These are phyloP conservation scores for Drosophila pseudotalamancana DNA, from an alignment of 2,888 invertebrate species.

Conservation along the genomic window DNA sequence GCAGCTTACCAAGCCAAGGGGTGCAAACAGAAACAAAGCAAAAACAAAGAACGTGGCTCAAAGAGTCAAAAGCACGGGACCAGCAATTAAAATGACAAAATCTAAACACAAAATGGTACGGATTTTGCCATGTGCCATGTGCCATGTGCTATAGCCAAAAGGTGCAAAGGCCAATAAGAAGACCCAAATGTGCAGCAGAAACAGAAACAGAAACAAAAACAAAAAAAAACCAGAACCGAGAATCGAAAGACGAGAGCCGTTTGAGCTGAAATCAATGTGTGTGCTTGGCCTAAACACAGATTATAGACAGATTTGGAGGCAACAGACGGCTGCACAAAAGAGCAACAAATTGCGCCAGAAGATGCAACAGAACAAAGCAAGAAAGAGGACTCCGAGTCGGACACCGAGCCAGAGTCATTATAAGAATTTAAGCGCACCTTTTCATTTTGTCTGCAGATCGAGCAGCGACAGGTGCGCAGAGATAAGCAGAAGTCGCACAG, in stretches of 20 bases:
- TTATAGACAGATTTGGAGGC: constrained; percentile 77
- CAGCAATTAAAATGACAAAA: constrained; percentile 78
- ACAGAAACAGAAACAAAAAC: not conserved
- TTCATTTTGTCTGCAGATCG: constrained; percentile 62
- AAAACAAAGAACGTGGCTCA: constrained; percentile 15
- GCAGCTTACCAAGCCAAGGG: constrained; percentile 47
- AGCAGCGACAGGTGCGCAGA: constrained; percentile 71
- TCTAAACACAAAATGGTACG: constrained; percentile 76
- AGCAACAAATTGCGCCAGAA: constrained; percentile 74
- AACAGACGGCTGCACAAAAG: constrained; percentile 66
- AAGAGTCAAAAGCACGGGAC: constrained; percentile 49
- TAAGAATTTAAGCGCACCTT: constrained; percentile 80
- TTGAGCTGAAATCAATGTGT: constrained; percentile 54
- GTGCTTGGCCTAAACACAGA: constrained; percentile 68
- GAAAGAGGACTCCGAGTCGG: constrained; percentile 8
- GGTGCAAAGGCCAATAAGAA: constrained; percentile 63
- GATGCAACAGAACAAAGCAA: constrained; percentile 52
- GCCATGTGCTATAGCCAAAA: constrained; percentile 25
- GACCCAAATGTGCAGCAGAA: constrained; percentile 53
- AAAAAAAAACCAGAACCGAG: not conserved
- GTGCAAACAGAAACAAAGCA: constrained; percentile 41
- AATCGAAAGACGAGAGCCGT: too few species aligned
- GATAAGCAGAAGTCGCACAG: constrained; percentile 35
- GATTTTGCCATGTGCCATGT: constrained; percentile 67
- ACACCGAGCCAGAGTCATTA: constrained; percentile 64